A percentile compares a stretch with the other conserved stretches of the same genome.
Evolutionary conservation across 2,113 vertebrate genomes (phyloP).

Genomic region (Cyanoramphus novaezelandiae): DNA sequence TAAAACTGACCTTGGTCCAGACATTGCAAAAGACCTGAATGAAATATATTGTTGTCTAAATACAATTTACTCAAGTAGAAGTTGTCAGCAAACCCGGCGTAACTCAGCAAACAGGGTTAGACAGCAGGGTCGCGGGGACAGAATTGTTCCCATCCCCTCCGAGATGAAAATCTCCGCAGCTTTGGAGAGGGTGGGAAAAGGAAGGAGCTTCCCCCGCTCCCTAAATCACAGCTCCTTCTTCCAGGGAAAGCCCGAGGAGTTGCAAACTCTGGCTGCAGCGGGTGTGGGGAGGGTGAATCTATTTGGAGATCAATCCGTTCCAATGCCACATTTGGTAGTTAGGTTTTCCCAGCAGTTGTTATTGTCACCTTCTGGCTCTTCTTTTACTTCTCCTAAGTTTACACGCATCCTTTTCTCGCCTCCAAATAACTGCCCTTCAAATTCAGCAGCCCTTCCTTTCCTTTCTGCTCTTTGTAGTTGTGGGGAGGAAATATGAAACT

Average conservation of each 20-base stretch:
- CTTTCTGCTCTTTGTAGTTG: background rate
- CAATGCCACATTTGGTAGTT: accelerated
- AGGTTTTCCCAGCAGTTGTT: background rate
- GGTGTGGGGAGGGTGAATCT: background rate
- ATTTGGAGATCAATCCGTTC: background rate
- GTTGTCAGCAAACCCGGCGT: slow-evolving; percentile 82
- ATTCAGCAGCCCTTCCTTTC: background rate
- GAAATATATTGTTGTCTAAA: slow-evolving; percentile 92
- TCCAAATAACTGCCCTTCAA: background rate
- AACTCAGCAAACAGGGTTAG: slow-evolving; percentile 81
- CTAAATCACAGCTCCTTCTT: background rate
- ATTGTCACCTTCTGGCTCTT: background rate
- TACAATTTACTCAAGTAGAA: slow-evolving; percentile 88
- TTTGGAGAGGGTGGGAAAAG: background rate
- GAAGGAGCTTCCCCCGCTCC: background rate
- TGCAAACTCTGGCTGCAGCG: background rate
- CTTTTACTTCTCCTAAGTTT: background rate
- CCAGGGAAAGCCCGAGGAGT: background rate
- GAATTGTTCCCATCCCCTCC: slow-evolving; percentile 59
- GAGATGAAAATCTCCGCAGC: slow-evolving; percentile 34
- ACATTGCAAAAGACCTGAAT: slow-evolving; percentile 87
- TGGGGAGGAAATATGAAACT: background rate
- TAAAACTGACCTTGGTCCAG: slow-evolving; percentile 98
- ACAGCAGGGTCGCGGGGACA: slow-evolving; percentile 61
- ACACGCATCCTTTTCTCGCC: accelerated